These are phyloP conservation scores for Mesitornis unicolor DNA, from an alignment of 2,113 vertebrate species.

Conservation along the genomic window DNA sequence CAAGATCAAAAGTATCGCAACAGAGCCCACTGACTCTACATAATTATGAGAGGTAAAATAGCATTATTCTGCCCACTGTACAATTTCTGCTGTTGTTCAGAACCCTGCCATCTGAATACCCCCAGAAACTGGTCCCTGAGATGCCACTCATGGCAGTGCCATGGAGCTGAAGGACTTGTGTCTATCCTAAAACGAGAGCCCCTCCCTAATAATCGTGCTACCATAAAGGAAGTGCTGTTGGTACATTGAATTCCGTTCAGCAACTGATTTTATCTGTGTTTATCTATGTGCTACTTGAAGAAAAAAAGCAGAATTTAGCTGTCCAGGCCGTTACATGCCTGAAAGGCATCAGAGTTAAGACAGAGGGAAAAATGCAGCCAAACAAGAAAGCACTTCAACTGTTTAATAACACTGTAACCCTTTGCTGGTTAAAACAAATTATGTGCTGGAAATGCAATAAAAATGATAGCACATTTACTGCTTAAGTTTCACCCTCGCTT, in stretches of 20 bases:
- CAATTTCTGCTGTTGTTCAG: neutral
- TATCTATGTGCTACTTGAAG: slow-evolving; percentile 16
- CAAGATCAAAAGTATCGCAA: neutral
- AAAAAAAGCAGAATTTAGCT: slow-evolving; percentile 29
- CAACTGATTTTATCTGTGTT: slow-evolving; percentile 39
- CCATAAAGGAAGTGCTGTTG: neutral
- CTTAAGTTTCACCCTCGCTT: neutral
- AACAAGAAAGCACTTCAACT: slow-evolving; percentile 41
- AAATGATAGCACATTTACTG: neutral
- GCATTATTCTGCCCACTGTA: neutral
- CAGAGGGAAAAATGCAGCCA: slow-evolving; percentile 56
- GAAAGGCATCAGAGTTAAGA: slow-evolving; percentile 47
- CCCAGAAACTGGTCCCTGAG: neutral
- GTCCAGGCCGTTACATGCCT: slow-evolving; percentile 54
- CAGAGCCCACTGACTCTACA: neutral
- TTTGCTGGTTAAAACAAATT: slow-evolving; percentile 25
- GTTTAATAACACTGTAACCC: slow-evolving; percentile 51
- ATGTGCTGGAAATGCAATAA: neutral
- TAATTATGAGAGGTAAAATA: neutral
- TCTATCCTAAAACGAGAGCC: neutral
- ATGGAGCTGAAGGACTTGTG: neutral
- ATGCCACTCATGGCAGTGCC: neutral
- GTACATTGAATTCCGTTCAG: neutral
- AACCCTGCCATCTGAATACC: neutral
- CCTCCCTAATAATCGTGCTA: neutral